Conservation (phyloP, 2,888 invertebrate genomes). For the Abrostola triplasia region DNA sequence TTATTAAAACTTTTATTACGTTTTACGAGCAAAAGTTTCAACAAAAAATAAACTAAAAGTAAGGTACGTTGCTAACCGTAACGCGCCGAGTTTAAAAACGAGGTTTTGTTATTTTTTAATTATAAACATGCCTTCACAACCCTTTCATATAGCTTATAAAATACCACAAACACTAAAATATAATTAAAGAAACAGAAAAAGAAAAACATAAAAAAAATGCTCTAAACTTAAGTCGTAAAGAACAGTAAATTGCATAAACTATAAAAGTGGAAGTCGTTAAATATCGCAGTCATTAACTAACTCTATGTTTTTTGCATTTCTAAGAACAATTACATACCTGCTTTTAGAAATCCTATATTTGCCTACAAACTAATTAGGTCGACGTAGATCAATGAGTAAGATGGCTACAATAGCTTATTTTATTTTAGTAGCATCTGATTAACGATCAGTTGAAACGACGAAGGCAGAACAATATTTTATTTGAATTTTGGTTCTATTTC, state of each 20-base stretch:
- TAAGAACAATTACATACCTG: not conserved
- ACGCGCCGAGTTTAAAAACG: constrained; percentile 4
- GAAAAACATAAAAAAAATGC: not conserved
- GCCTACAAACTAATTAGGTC: too few relatives aligned
- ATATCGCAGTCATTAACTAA: constrained; percentile 1
- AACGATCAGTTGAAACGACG: too few relatives aligned
- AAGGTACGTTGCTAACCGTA: not conserved
- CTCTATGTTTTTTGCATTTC: not conserved
- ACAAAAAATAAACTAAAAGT: constrained; percentile 11
- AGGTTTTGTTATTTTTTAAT: constrained; percentile 12
- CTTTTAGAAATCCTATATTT: not conserved
- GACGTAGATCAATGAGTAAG: too few relatives aligned
- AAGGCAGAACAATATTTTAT: too few relatives aligned
- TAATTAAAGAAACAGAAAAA: not conserved
- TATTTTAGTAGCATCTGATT: too few relatives aligned
- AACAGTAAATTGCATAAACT: not conserved
- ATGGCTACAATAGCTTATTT: too few relatives aligned
- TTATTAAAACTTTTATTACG: constrained; percentile 61
- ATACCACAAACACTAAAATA: not conserved
- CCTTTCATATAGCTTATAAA: not conserved
- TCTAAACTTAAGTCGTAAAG: not conserved
- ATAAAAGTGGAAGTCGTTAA: constrained; percentile 2
- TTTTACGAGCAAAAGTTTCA: constrained; percentile 19
- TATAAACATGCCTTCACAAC: not conserved
- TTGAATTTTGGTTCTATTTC: too few relatives aligned